These are phyloP conservation scores for Sphyrna mokarran DNA, from an alignment of 2,113 vertebrate species.

Conservation along the genomic window DNA sequence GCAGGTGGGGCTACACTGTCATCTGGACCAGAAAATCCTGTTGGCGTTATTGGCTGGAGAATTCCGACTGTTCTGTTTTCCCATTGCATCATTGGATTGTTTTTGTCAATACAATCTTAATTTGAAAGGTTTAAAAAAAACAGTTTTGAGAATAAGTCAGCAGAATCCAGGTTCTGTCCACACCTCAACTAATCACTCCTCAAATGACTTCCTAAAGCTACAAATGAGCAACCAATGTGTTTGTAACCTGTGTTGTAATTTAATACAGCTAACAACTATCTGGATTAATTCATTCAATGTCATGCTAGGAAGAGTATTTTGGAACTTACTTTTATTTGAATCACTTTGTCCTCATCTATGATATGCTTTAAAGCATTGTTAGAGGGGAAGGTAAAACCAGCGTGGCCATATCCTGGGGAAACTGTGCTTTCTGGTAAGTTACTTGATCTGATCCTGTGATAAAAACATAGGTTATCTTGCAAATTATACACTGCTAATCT, in stretches of 20 bases:
- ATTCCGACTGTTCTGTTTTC: not conserved
- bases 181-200: not conserved
- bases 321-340: conserved; percentile 6
- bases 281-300: not conserved
- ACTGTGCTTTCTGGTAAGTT: not conserved
- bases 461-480: not conserved
- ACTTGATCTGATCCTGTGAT: not conserved
- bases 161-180: not conserved
- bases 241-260: not conserved
- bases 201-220: not conserved
- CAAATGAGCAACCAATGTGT: not conserved
- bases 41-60: too few species aligned
- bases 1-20: too few species aligned
- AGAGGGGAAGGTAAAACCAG: not conserved
- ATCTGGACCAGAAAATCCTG: too few species aligned
- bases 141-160: not conserved
- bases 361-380: not conserved
- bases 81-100: not conserved
- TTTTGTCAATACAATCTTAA: not conserved
- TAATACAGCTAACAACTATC: not conserved
- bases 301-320: not conserved
- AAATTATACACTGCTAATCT: not conserved
- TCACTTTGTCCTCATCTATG: not conserved
- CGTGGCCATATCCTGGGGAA: not conserved
- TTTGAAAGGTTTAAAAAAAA: not conserved